A percentile compares a stretch with the other conserved stretches of the same genome.
phyloP scores from a whole-genome alignment of 2,797 vertebrate species.

The Scolopax rusticola region DNA sequence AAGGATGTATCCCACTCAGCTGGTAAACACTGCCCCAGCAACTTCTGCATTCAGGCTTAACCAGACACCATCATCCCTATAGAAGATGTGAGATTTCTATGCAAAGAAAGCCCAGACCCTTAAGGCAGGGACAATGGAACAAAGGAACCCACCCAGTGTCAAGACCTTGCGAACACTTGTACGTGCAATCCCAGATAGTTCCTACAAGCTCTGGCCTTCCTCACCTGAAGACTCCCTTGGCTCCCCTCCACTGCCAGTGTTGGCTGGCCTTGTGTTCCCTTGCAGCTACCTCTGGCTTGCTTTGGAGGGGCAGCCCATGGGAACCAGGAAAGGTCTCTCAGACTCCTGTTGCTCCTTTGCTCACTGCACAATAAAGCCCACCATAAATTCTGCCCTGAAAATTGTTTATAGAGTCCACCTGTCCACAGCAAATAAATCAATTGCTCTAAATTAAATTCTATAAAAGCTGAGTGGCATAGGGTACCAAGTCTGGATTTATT shows the following conservation, averaged over 20 bases:
- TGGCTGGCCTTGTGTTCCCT: background rate
- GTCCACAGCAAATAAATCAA: slow-evolving; percentile 79
- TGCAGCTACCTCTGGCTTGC: background rate
- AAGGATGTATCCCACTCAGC: background rate
- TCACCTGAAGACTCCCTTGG: background rate
- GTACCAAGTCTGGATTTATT: slow-evolving; percentile 74
- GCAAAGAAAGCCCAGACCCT: background rate
- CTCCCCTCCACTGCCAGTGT: background rate
- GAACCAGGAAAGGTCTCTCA: slow-evolving; percentile 14
- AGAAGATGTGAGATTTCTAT: fast-evolving
- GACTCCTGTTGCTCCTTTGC: slow-evolving; percentile 30
- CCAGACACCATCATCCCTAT: fast-evolving
- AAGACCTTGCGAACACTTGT: background rate
- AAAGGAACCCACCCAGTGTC: fast-evolving
- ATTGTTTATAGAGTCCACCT: slow-evolving; percentile 79
- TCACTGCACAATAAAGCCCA: slow-evolving; percentile 29
- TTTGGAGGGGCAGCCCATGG: background rate
- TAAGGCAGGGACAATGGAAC: background rate
- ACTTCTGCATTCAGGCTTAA: background rate
- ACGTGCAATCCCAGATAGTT: background rate
- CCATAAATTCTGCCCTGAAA: slow-evolving; percentile 71
- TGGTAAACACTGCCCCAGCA: background rate
- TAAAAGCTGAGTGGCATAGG: slow-evolving; percentile 70
- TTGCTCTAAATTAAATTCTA: slow-evolving; percentile 80
- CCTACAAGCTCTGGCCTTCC: background rate